Evolutionary conservation across 1,140 invertebrate species (phyloP), one percentile per base, ranked within the genome.

Genomic region (Scaptodrosophila lebanonensis): DNA sequence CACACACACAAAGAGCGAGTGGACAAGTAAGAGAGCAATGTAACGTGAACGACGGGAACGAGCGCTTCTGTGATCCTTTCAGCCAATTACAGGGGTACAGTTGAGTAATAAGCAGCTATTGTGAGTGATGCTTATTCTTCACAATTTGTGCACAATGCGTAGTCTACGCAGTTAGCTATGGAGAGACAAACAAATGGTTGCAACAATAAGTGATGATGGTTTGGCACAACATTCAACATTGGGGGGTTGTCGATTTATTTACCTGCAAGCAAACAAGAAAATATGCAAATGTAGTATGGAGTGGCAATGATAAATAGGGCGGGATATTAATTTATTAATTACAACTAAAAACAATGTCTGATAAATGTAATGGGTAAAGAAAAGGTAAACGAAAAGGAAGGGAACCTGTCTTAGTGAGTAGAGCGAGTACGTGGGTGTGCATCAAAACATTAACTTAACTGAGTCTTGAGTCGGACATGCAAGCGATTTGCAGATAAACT

Each of bases 201-300:
- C 40, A 58, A 73, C 64, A 73, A 48, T 53, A 30, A 59, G 17
- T 25, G 8, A 33, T 25, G 64, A 63, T 71, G 56, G 72, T 36
- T 27, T 57, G 40, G 53, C n/a, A 8, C 52, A 22, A 33, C 27
- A 39, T 25, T 48, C 17, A 18, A 22, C 22, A 35, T 47, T 51
- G 49, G 8, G 38, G 20, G 29, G 18, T 62, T 43, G 12, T 49
- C 16, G 40, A 38, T 43, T 35, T 29, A 54, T 50, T 76, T 65
- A 77, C 71, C 71, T 76, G 61, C 40, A 73, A 59, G 45, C 27
- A 54, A 38, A 47, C n/a, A 51, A 64, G 65, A 48, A 61, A 32
- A 72, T 45, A 72, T 50, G 68, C 29, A 72, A 52, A 62, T 30
- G 39, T 25, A 4, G 3, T 3, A 62, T 63, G 63, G 72, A 36